These are phyloP conservation scores for Aviceda cuculoides DNA, from an alignment of 2,797 vertebrate species.

Conservation along the genomic window DNA sequence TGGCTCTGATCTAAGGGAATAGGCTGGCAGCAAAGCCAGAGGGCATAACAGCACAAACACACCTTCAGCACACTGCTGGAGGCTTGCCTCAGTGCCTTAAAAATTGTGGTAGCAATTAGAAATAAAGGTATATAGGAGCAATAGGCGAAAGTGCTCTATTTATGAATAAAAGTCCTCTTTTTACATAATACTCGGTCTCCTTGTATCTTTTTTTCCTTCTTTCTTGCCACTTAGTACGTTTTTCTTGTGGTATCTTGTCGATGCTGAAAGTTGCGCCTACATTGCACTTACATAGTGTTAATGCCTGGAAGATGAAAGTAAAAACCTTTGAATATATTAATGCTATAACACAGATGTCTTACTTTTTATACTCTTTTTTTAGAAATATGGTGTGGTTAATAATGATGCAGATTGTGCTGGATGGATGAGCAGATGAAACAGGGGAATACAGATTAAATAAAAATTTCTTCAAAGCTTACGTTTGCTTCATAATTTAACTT, in stretches of 20 bases:
- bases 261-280: conserved; percentile 69
- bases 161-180: conserved; percentile 67
- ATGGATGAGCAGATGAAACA: conserved; percentile 82
- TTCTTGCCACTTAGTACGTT: conserved; percentile 41
- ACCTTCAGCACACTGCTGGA: conserved; percentile 93
- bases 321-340: conserved; percentile 87
- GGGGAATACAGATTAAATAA: conserved; percentile 85
- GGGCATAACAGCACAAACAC: conserved; percentile 99
- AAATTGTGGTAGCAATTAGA: conserved; percentile 85
- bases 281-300: conserved; percentile 75
- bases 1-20: conserved; percentile 99
- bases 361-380: conserved; percentile 77
- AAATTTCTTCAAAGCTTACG: conserved; percentile 82
- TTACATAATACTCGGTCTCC: conserved; percentile 47
- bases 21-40: conserved; percentile 99
- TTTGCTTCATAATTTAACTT: conserved; percentile 85
- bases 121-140: conserved; percentile 77
- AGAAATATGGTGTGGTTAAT: conserved; percentile 80
- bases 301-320: conserved; percentile 83
- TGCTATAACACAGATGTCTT: conserved; percentile 84
- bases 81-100: conserved; percentile 88
- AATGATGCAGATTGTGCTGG: conserved; percentile 84
- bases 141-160: conserved; percentile 68
- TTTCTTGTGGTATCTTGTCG: conserved; percentile 59
- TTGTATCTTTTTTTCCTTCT: neutral